phyloP scores from a whole-genome alignment of 2,888 invertebrate species.

The Octonoba sinensis region DNA sequence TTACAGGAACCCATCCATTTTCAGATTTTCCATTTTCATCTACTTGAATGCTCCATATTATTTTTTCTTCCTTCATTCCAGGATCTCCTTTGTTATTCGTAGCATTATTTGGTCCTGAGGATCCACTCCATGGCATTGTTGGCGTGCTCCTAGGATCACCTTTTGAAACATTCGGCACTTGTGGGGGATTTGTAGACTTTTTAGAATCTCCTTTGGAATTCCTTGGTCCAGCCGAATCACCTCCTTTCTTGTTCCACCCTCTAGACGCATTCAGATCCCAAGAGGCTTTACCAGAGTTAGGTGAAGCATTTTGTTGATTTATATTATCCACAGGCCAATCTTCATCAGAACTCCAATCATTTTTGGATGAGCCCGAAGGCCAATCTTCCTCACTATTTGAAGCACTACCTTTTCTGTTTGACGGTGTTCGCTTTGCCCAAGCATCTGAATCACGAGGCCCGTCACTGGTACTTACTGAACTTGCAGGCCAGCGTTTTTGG shows the following conservation, averaged over 20 bases:
- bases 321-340: too few relatives aligned
- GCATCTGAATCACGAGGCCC: not conserved
- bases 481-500: not conserved
- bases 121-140: conserved; percentile 16
- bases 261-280: not conserved
- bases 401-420: too few relatives aligned
- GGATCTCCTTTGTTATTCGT: conserved; percentile 26
- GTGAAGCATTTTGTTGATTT: too few relatives aligned
- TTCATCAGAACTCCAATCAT: too few relatives aligned
- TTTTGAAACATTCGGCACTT: not conserved
- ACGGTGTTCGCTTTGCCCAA: not conserved
- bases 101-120: not conserved
- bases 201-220: conserved; percentile 33
- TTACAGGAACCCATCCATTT: conserved; percentile 57
- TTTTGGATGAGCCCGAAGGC: too few relatives aligned
- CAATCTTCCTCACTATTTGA: too few relatives aligned
- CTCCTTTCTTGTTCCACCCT: too few relatives aligned
- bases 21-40: conserved; percentile 41
- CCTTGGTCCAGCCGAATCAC: not conserved
- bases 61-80: conserved; percentile 48
- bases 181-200: not conserved
- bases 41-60: conserved; percentile 54
- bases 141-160: not conserved
- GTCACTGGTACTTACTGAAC: not conserved
- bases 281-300: not conserved